A percentile compares a stretch with the other conserved stretches of the same genome.
phyloP scores from a whole-genome alignment of 2,113 vertebrate species.

The Ophiodon elongatus region DNA sequence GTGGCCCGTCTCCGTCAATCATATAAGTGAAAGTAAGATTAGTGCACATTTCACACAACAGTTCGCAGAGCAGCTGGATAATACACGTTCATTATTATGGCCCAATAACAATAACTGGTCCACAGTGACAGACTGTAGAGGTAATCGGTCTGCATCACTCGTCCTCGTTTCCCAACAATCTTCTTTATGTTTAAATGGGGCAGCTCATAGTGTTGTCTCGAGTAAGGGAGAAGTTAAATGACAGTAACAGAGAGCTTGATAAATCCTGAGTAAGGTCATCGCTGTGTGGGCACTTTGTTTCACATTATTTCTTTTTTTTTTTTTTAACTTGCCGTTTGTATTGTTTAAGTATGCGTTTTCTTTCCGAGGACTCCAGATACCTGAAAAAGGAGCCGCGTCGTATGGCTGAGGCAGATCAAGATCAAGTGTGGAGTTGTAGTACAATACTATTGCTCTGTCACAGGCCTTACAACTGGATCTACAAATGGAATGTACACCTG shows the following conservation, averaged over 20 bases:
- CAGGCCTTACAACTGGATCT: conserved; percentile 21
- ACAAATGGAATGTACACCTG: conserved; percentile 21
- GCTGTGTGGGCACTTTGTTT: conserved; percentile 21
- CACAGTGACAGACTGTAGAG: conserved; percentile 31
- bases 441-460: neutral
- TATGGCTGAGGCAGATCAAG: neutral
- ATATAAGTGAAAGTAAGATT: conserved; percentile 64
- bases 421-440: neutral
- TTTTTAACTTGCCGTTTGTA: neutral
- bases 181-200: conserved; percentile 25
- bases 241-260: conserved; percentile 31
- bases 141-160: conserved; percentile 24
- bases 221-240: conserved; percentile 5
- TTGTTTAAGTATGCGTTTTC: neutral
- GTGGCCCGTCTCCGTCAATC: conserved; percentile 54
- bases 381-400: conserved; percentile 2
- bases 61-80: conserved; percentile 56
- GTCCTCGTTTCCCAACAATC: conserved; percentile 8
- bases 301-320: conserved; percentile 15
- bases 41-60: conserved; percentile 56
- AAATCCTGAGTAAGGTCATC: conserved; percentile 58
- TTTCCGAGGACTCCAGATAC: neutral
- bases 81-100: conserved; percentile 10
- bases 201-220: conserved; percentile 23
- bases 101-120: conserved; percentile 36